A percentile compares a stretch with the other conserved stretches of the same genome.
These are phyloP conservation scores for Manacus vitellinus DNA, from an alignment of 2,113 vertebrate species.

Conservation along the genomic window DNA sequence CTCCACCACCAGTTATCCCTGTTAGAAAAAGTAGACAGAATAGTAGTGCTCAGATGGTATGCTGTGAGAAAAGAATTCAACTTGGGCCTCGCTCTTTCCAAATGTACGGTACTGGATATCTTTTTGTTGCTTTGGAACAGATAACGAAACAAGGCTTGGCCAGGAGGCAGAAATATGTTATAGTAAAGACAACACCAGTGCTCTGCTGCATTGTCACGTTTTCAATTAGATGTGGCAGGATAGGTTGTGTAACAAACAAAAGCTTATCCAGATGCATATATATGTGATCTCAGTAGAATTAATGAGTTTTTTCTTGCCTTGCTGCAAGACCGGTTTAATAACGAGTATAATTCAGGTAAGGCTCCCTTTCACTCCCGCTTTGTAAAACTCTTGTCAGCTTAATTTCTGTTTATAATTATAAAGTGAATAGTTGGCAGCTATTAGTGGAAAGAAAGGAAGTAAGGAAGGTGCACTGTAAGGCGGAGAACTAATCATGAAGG, in stretches of 20 bases:
- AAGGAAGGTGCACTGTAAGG: neutral
- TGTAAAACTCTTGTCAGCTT: neutral
- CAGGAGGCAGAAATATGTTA: neutral
- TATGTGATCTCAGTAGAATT: neutral
- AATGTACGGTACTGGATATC: neutral
- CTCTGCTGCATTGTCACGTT: neutral
- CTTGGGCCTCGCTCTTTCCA: neutral
- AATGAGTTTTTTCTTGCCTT: neutral
- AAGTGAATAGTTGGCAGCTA: neutral
- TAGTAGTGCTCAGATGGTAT: neutral
- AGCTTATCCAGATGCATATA: neutral
- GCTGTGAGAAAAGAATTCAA: neutral
- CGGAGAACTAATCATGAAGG: neutral
- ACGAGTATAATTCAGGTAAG: neutral
- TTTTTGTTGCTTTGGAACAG: neutral
- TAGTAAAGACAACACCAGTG: neutral
- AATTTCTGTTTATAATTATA: neutral
- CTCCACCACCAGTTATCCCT: neutral
- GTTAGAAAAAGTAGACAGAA: neutral
- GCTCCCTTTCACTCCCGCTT: neutral
- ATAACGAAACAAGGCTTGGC: neutral
- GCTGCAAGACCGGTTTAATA: neutral
- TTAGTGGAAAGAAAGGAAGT: neutral
- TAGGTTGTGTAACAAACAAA: neutral
- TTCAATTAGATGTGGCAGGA: neutral